Evolutionary conservation across 92 coral and sea anemone genomes (phyloP).

Genomic region (Umimayanthus chanpuru): DNA sequence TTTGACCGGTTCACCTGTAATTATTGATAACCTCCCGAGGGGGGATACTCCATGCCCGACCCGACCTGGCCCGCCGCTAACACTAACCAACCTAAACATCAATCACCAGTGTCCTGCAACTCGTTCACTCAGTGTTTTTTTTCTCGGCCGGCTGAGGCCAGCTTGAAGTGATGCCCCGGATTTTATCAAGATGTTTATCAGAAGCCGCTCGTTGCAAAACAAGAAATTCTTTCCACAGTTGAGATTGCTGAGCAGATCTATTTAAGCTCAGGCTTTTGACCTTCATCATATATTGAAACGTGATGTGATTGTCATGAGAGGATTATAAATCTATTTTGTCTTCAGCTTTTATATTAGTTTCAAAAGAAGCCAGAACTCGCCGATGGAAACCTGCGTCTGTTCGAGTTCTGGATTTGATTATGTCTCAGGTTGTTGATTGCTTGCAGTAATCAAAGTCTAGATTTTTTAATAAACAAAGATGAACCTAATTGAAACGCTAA

Average conservation of each 20-base stretch:
- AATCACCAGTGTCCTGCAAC: neutral
- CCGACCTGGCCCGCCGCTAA: neutral
- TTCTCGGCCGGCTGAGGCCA: neutral
- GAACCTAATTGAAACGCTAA: neutral
- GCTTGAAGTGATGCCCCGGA: conserved; percentile 6
- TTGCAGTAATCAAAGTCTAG: neutral
- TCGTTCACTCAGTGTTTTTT: neutral
- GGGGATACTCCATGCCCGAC: neutral
- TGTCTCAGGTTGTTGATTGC: neutral
- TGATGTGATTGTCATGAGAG: conserved; percentile 4
- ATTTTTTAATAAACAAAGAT: neutral
- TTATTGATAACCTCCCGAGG: conserved; percentile 34
- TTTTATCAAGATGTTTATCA: conserved; percentile 42
- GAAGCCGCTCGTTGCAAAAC: neutral
- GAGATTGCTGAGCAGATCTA: neutral
- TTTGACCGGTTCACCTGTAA: conserved; percentile 28
- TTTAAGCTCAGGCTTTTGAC: neutral
- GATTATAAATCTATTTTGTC: neutral
- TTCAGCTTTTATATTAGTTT: neutral
- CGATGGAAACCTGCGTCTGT: neutral
- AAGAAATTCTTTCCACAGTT: conserved; percentile 26
- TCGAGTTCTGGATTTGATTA: neutral
- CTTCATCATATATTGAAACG: neutral
- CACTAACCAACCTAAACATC: conserved; percentile 8
- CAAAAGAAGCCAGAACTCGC: neutral